These are phyloP conservation scores for Heterocephalus glaber DNA, from an alignment of 2,113 vertebrate species.

Conservation along the genomic window DNA sequence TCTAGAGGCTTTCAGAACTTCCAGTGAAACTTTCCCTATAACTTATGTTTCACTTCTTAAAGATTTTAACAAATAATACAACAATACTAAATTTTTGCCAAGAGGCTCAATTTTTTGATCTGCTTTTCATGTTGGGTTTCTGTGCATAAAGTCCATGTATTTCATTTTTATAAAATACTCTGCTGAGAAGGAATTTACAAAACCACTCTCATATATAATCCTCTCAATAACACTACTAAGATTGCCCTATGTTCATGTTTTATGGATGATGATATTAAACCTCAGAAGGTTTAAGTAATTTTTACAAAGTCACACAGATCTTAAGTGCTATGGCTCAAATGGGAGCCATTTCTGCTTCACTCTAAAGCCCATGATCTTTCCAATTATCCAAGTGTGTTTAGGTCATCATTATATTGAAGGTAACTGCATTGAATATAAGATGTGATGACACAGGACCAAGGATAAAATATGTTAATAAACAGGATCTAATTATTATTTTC, in stretches of 20 bases:
- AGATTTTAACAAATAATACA: conserved; percentile 27
- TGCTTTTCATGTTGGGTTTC: conserved; percentile 13
- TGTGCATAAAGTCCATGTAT: not conserved
- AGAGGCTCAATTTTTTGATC: not conserved
- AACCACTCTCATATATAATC: not conserved
- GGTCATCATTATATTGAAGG: not conserved
- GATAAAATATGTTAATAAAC: conserved; percentile 18
- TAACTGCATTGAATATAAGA: not conserved
- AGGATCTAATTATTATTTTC: conserved; percentile 40
- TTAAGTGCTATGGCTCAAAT: not conserved
- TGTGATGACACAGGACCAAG: not conserved
- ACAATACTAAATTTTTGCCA: not conserved
- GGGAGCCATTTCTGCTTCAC: not conserved
- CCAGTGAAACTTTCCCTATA: not conserved
- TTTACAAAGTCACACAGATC: conserved; percentile 4
- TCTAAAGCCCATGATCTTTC: not conserved
- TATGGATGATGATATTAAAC: conserved; percentile 3
- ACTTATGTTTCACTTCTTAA: not conserved
- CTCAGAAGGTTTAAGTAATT: conserved; percentile 39
- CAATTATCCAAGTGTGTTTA: not conserved
- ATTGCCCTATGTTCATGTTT: not conserved
- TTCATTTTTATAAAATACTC: conserved; percentile 8
- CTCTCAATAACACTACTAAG: not conserved
- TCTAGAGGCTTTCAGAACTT: not conserved
- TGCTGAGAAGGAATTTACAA: not conserved